phyloP scores from a whole-genome alignment of 1,140 invertebrate species.

The Idris sp. region DNA sequence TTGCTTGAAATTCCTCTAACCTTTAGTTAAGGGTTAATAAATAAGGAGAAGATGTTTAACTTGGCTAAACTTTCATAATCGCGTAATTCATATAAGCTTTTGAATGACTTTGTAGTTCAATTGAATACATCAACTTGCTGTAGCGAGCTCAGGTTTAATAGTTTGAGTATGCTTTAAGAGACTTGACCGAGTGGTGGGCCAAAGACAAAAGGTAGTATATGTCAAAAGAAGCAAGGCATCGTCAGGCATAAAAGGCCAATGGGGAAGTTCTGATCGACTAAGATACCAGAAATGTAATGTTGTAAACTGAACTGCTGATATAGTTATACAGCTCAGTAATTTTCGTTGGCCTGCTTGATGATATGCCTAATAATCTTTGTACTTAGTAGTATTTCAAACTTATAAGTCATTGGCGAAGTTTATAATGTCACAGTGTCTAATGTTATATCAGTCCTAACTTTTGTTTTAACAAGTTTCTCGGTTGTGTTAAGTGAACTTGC shows the following conservation, averaged over 20 bases:
- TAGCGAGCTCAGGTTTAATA: conserved; percentile 35
- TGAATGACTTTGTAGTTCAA: conserved; percentile 15
- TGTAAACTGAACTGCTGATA: conserved; percentile 59
- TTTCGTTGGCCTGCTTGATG: conserved; percentile 37
- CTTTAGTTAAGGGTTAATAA: conserved; percentile 23
- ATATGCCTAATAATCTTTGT: conserved; percentile 40
- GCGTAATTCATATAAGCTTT: conserved; percentile 33
- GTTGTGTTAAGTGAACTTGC: no score
- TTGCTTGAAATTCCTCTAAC: conserved; percentile 2
- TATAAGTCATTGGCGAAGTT: no score
- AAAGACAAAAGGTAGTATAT: conserved; percentile 43
- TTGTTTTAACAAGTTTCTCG: no score
- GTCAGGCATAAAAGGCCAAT: conserved; percentile 35
- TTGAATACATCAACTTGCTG: conserved; percentile 31
- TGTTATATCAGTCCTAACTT: no score
- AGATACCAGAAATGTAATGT: conserved; percentile 47
- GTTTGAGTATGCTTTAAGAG: conserved; percentile 37
- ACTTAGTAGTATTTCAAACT: no score
- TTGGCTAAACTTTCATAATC: conserved; percentile 39
- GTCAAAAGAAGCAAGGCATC: conserved; percentile 41
- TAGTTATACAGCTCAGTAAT: conserved; percentile 60
- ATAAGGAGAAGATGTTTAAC: conserved; percentile 13
- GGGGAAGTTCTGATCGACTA: conserved; percentile 20
- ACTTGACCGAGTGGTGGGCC: conserved; percentile 49
- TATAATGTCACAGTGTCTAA: no score